These are phyloP conservation scores for zebrafish (Danio rerio) DNA, from an alignment of 2,113 vertebrate species.

Conservation along the genomic window DNA sequence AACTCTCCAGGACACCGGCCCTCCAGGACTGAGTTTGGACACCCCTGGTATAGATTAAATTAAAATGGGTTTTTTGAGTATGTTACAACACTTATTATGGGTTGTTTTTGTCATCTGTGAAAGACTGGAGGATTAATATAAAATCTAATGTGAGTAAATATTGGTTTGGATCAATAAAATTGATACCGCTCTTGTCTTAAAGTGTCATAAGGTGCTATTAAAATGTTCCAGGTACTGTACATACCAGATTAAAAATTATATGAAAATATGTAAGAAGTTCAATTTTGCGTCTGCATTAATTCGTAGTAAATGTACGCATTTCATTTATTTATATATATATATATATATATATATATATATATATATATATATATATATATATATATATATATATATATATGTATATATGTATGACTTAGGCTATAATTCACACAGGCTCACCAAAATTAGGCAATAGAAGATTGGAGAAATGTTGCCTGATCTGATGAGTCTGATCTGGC, in stretches of 20 bases:
- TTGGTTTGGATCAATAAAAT: background rate
- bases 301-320: background rate
- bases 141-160: background rate
- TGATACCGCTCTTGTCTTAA: conserved; percentile 3
- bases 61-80: background rate
- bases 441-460: no score
- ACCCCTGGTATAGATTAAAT: no score
- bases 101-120: background rate
- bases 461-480: no score
- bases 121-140: background rate
- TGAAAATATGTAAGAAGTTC: background rate
- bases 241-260: background rate
- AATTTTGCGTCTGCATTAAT: background rate
- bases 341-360: background rate
- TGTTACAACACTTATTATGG: background rate
- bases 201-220: background rate
- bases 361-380: background rate
- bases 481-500: no score
- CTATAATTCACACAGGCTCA: no score
- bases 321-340: background rate
- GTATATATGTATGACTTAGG: no score
- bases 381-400: background rate
- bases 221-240: background rate
- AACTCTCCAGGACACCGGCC: no score
- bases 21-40: no score